Conservation (phyloP, 2,888 invertebrate genomes). For the Gastrophysa polygoni region DNA sequence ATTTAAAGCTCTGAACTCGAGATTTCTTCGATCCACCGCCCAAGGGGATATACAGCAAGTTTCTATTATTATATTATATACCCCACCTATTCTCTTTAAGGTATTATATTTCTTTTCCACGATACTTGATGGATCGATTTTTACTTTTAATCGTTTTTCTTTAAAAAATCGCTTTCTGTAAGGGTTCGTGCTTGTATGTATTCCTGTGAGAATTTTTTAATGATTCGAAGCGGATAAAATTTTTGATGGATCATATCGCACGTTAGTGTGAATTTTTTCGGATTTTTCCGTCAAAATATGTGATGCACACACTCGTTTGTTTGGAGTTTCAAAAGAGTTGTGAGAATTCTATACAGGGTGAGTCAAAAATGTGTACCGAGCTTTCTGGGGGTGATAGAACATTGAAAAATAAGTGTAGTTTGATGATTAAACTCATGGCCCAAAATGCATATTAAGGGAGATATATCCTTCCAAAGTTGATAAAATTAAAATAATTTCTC, state of each 20-base stretch:
- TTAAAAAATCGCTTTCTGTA: slow-evolving; percentile 24
- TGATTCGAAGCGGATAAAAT: slow-evolving; percentile 26
- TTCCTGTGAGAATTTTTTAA: slow-evolving; percentile 36
- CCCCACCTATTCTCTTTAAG: slow-evolving; percentile 34
- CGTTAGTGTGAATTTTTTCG: not conserved
- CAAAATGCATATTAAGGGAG: too few species aligned
- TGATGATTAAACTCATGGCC: too few species aligned
- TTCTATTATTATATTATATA: slow-evolving; percentile 35
- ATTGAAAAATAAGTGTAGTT: too few species aligned
- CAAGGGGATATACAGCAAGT: slow-evolving; percentile 28
- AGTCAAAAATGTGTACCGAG: too few species aligned
- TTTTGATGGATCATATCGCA: slow-evolving; percentile 27
- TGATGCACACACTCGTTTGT: too few species aligned
- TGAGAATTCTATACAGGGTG: too few species aligned
- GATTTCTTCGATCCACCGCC: slow-evolving; percentile 23
- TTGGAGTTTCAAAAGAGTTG: too few species aligned
- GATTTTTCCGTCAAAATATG: not conserved
- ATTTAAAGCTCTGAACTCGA: not conserved
- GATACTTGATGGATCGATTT: slow-evolving; percentile 37
- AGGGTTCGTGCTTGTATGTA: slow-evolving; percentile 25
- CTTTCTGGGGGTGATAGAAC: too few species aligned
- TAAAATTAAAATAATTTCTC: too few species aligned
- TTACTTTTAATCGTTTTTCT: slow-evolving; percentile 38
- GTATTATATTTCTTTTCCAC: slow-evolving; percentile 32
- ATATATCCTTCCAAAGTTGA: too few species aligned